Conservation (phyloP, 2,797 vertebrate genomes). For the Moxostoma hubbsi region DNA sequence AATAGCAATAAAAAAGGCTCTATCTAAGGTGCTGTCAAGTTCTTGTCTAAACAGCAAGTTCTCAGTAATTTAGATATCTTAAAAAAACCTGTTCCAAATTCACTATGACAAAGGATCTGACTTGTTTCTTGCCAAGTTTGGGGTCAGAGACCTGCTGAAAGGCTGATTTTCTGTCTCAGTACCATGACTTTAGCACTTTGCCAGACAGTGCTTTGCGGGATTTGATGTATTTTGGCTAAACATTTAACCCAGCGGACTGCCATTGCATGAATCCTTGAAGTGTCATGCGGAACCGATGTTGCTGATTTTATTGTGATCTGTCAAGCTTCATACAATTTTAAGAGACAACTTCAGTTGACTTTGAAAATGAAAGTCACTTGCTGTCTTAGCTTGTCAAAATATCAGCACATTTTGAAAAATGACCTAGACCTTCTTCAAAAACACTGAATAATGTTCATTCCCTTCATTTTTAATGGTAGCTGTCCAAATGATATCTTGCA, state of each 20-base stretch:
- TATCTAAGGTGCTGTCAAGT: neutral
- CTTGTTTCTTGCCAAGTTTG: constrained; percentile 8
- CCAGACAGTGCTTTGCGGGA: neutral
- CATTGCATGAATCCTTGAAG: constrained; percentile 33
- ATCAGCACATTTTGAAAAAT: neutral
- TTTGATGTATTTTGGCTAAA: constrained; percentile 10
- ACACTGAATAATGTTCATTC: constrained; percentile 13
- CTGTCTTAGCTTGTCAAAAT: neutral
- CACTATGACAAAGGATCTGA: neutral
- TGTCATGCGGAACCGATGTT: constrained; percentile 19
- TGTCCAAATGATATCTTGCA: neutral
- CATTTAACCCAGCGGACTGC: constrained; percentile 26
- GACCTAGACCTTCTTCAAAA: constrained; percentile 2
- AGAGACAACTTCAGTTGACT: neutral
- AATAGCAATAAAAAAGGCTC: constrained; percentile 2
- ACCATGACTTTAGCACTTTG: constrained; percentile 7
- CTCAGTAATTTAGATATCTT: constrained; percentile 3
- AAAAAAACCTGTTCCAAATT: constrained; percentile 7
- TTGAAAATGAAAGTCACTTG: constrained; percentile 3
- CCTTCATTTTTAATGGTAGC: neutral
- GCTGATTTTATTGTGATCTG: constrained; percentile 24
- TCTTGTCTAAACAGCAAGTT: constrained; percentile 21
- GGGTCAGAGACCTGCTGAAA: constrained; percentile 15
- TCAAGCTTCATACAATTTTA: neutral
- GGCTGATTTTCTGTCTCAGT: constrained; percentile 9